Evolutionary conservation across 1,140 invertebrate species (phyloP).

Genomic region (Lepidurus packardi): DNA sequence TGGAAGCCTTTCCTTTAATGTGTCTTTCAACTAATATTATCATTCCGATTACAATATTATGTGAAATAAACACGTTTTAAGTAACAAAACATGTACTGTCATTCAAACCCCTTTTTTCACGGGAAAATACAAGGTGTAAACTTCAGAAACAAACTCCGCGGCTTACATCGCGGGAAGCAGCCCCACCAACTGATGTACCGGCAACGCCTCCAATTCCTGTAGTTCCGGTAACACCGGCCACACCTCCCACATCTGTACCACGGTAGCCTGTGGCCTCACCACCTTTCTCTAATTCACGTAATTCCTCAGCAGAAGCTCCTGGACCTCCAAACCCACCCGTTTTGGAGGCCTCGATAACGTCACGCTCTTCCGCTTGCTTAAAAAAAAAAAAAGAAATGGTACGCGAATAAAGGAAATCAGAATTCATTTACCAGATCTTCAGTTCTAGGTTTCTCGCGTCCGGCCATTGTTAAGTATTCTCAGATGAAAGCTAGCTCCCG

Average conservation of each 20-base stretch:
- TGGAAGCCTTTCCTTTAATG: slow-evolving; percentile 76
- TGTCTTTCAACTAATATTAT: slow-evolving; percentile 35
- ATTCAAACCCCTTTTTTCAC: no score
- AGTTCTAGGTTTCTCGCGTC: background rate
- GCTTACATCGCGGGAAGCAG: background rate
- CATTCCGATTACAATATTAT: no score
- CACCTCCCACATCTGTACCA: background rate
- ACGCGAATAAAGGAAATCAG: background rate
- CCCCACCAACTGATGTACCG: background rate
- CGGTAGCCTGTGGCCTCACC: background rate
- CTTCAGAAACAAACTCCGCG: background rate
- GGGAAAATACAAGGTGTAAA: background rate
- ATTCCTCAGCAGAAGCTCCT: background rate
- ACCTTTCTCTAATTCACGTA: background rate
- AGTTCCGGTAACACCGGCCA: background rate
- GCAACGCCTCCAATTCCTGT: background rate
- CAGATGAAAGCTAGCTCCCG: background rate
- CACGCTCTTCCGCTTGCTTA: background rate
- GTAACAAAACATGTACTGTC: no score
- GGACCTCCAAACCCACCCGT: background rate
- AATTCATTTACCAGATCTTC: background rate
- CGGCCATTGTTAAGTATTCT: background rate
- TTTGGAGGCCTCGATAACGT: background rate
- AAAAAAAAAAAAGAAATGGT: background rate
- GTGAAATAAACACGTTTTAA: no score